These are phyloP conservation scores for Phylloscopus whistleri DNA, from an alignment of 2,113 vertebrate genomes.

Conservation along the genomic window DNA sequence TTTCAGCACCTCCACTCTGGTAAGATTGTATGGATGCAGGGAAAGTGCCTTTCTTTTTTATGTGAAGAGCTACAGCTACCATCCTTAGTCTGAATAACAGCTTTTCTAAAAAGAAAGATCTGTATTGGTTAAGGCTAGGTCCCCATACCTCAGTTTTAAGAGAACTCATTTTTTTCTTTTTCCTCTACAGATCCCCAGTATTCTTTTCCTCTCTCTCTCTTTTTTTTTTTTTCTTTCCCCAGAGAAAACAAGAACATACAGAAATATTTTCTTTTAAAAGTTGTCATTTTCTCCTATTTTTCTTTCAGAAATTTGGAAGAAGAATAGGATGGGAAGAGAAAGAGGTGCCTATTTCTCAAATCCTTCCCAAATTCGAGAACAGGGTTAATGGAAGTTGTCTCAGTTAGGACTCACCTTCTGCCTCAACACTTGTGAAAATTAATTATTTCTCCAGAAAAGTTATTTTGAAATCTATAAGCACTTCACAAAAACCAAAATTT, in stretches of 20 bases:
- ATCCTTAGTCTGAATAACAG: background rate
- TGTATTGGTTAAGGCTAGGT: background rate
- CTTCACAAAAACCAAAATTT: background rate
- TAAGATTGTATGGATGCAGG: background rate
- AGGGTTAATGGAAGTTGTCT: background rate
- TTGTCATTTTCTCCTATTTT: background rate
- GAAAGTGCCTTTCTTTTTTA: background rate
- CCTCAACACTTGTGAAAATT: background rate
- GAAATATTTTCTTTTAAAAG: background rate
- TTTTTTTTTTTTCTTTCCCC: background rate
- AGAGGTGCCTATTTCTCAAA: background rate
- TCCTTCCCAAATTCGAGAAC: rapidly evolving
- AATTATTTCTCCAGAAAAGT: background rate
- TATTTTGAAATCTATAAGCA: background rate
- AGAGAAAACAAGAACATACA: background rate
- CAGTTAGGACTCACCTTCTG: background rate
- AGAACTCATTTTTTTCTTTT: background rate
- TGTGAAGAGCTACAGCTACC: background rate
- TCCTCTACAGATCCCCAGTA: background rate
- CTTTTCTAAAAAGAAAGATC: background rate
- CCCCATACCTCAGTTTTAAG: background rate
- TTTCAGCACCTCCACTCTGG: background rate
- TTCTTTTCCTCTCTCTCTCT: background rate
- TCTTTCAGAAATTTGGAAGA: background rate
- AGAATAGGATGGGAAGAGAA: background rate